Base-by-base conservation (phyloP, 2,113 vertebrate species). In the Andinoacara biseriatus region DNA sequence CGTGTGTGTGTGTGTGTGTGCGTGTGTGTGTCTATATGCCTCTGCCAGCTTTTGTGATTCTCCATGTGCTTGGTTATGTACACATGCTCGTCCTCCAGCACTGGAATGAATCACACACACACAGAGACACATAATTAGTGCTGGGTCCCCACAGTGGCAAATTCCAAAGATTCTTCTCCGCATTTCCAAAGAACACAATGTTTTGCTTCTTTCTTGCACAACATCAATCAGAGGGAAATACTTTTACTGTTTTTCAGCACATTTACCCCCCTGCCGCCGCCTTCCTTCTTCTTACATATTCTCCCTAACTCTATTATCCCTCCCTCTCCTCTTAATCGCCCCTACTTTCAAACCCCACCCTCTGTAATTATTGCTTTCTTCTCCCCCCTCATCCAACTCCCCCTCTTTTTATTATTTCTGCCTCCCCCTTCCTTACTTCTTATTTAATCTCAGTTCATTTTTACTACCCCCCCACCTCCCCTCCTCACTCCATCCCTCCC, bases 401-500 rank as follows among this genome's bases (percentile, higher is more conserved):
- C 76, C 52, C 67, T 75, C 61, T 76, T 82, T 83, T 83, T 86
- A 86, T 90, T 90, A 90, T 89, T 82, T 72, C 80, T 83, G 61
- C 81, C 84, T 87, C 87, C 84, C 85, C 83, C 78, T 93, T 91
- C 60, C 80, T 92, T 93, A 88, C 88, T 87, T 91, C 89, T 93
- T 93, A 92, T 93, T 93, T 93, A 93, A 94, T 93, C 91, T 93
- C 49, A 54, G 75, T 86, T 86, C 72, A 31, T 89, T 90, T 91
- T 94, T 82, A 80, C 74, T 40, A 46, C 17, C 24, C 46, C 40
- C 76, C 7, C 35, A 15, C 10, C 9, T 43, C 10, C 15, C 62
- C 58, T 33, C 58, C 10, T 17, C 52, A 15, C 33, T 58, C 52
- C 31, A 15, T 20, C 59, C n/a, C 62, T 52, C 58, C 20, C 60